Conservation (phyloP, 2,888 invertebrate species). For the Chesias legatella region DNA sequence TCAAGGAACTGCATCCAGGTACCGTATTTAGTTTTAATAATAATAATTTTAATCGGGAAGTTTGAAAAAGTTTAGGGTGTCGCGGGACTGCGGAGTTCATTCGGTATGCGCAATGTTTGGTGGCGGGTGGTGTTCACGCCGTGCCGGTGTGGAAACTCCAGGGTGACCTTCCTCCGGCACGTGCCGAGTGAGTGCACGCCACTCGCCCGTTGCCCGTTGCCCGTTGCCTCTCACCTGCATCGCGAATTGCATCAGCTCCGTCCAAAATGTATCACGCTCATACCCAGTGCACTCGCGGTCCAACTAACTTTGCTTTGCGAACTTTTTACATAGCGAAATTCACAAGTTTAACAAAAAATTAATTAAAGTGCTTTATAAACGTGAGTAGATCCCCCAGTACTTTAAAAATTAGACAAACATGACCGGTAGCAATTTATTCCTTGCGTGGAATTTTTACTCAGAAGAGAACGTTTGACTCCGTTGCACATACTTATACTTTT, state of each 20-base stretch:
- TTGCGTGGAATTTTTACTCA: slow-evolving; percentile 3
- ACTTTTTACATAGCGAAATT: slow-evolving; percentile 37
- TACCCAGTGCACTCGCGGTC: slow-evolving; percentile 38
- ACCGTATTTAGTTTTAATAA: slow-evolving; percentile 30
- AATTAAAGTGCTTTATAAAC: no score
- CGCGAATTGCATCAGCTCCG: slow-evolving; percentile 54
- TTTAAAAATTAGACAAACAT: no score
- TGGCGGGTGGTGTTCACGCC: slow-evolving; percentile 30
- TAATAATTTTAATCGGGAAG: slow-evolving; percentile 1
- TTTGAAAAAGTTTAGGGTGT: slow-evolving; percentile 3
- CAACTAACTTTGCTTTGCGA: slow-evolving; percentile 43
- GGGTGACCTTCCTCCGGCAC: slow-evolving; percentile 42
- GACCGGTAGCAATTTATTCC: not conserved
- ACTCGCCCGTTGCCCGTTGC: no score
- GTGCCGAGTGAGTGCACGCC: slow-evolving; percentile 46
- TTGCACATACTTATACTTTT: not conserved
- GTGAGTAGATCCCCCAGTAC: no score
- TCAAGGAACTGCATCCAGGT: slow-evolving; percentile 44
- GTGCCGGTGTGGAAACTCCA: slow-evolving; percentile 48
- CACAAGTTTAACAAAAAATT: no score
- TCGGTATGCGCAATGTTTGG: slow-evolving; percentile 30
- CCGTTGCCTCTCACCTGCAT: slow-evolving; percentile 39
- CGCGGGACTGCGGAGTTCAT: slow-evolving; percentile 27
- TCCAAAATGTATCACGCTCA: slow-evolving; percentile 36
- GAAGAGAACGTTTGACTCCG: slow-evolving; percentile 7